These are phyloP conservation scores for Steinernema carpocapsae DNA, from an alignment of 2,888 invertebrate genomes.

Conservation along the genomic window DNA sequence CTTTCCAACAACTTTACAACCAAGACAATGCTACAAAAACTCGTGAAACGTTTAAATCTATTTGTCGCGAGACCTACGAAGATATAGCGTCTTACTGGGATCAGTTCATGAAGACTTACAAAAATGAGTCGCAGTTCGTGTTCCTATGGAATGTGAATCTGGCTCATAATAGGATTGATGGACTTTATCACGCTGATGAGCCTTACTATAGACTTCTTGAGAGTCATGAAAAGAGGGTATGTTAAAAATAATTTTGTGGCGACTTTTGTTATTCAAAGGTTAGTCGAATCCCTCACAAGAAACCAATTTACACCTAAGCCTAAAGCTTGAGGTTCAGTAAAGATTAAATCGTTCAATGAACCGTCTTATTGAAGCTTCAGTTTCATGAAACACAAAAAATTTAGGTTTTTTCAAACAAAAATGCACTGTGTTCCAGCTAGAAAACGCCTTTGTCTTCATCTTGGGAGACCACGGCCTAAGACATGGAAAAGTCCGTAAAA, in stretches of 20 bases:
- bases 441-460: conserved; percentile 40
- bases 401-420: not conserved
- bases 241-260: too few relatives aligned
- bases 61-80: not conserved
- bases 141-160: conserved; percentile 3
- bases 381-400: too few relatives aligned
- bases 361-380: too few relatives aligned
- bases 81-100: conserved; percentile 31
- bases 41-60: too few relatives aligned
- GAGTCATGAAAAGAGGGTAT: conserved; percentile 15
- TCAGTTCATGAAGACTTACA: conserved; percentile 37
- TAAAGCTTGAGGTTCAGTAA: too few relatives aligned
- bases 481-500: not conserved
- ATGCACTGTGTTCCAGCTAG: not conserved
- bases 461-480: conserved; percentile 41
- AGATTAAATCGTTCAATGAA: too few relatives aligned
- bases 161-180: not conserved
- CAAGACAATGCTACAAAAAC: too few relatives aligned
- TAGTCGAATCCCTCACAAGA: too few relatives aligned
- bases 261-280: too few relatives aligned
- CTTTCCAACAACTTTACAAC: not conserved
- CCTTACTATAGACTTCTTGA: conserved; percentile 36
- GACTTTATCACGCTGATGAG: conserved; percentile 38
- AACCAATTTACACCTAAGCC: too few relatives aligned
- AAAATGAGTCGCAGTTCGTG: conserved; percentile 6